These are phyloP conservation scores for Thaleichthys pacificus DNA, from an alignment of 2,797 vertebrate species.

Conservation along the genomic window DNA sequence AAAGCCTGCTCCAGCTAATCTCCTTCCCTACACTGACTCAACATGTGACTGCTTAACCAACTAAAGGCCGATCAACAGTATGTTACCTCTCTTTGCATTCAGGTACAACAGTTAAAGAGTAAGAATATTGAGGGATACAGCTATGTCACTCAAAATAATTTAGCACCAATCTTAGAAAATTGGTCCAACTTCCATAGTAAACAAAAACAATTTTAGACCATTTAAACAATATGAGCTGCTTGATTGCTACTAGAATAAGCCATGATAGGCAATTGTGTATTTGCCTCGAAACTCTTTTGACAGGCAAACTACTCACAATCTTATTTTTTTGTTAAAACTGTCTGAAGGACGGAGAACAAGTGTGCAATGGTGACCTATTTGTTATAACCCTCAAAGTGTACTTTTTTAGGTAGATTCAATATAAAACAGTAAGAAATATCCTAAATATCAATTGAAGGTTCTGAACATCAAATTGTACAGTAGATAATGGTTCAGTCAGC, in stretches of 20 bases:
- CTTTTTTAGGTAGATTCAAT: too few species aligned
- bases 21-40: conserved; percentile 71
- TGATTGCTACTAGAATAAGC: not conserved
- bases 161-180: not conserved
- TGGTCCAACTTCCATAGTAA: not conserved
- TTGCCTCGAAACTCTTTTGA: not conserved
- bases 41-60: conserved; percentile 72
- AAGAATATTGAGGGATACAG: conserved; percentile 27
- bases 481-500: not conserved
- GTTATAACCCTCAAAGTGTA: too few species aligned
- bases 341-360: too few species aligned
- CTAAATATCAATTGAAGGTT: too few species aligned
- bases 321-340: not conserved
- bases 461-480: not conserved
- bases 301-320: not conserved
- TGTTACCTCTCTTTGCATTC: not conserved
- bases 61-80: conserved; percentile 56
- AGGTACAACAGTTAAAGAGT: conserved; percentile 40
- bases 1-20: conserved; percentile 73
- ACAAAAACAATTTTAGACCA: too few species aligned
- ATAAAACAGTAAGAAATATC: too few species aligned
- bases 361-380: too few species aligned
- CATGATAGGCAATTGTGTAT: not conserved
- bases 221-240: too few species aligned
- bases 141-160: not conserved